A percentile compares a stretch with the other conserved stretches of the same genome.
Conservation (phyloP, 2,888 invertebrate genomes). For the Busseola fusca region DNA sequence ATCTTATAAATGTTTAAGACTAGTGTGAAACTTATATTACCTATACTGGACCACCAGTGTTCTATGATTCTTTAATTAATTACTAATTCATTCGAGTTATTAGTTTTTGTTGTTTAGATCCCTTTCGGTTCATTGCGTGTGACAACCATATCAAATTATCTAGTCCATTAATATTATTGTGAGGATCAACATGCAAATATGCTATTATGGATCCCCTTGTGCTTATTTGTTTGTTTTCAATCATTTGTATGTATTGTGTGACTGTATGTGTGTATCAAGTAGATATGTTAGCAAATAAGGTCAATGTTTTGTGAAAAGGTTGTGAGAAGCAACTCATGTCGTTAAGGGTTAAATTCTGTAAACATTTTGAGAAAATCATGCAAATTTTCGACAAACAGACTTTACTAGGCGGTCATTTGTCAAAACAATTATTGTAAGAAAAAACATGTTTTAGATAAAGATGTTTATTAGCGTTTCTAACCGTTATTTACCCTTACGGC, state of each 20-base stretch:
- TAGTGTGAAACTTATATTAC: background rate
- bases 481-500: background rate
- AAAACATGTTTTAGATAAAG: background rate
- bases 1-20: too few species aligned
- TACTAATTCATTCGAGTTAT: slow-evolving; percentile 8
- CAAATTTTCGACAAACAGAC: background rate
- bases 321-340: background rate
- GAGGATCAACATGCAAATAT: slow-evolving; percentile 30
- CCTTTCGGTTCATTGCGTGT: slow-evolving; percentile 32
- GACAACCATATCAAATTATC: slow-evolving; percentile 25
- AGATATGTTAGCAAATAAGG: too few species aligned
- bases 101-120: slow-evolving; percentile 22
- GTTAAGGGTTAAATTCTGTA: background rate
- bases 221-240: slow-evolving; percentile 15
- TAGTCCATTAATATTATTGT: slow-evolving; percentile 18
- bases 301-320: background rate
- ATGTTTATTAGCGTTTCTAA: too few species aligned
- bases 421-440: background rate
- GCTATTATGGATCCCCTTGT: slow-evolving; percentile 1
- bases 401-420: background rate
- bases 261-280: background rate
- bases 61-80: slow-evolving; percentile 1
- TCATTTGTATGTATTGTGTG: slow-evolving; percentile 5
- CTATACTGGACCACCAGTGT: background rate
- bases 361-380: background rate